Conservation (phyloP, 2,888 invertebrate genomes). For the Osedax fenrisi region DNA sequence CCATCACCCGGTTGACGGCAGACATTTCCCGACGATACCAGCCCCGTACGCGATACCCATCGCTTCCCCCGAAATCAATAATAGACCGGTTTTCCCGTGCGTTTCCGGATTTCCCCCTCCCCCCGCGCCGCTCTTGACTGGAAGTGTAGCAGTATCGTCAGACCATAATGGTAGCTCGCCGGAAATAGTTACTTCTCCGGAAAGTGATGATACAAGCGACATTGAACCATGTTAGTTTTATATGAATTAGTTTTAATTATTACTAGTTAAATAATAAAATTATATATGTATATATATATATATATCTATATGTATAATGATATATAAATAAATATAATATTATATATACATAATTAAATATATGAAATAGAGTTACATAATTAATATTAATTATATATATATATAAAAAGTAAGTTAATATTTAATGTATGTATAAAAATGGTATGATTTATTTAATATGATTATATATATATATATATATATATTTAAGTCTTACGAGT, state of each 20-base stretch:
- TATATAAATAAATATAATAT: not conserved
- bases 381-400: not conserved
- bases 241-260: no score
- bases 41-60: slow-evolving; percentile 43
- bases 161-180: not conserved
- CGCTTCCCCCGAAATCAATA: slow-evolving; percentile 35
- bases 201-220: not conserved
- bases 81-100: not conserved
- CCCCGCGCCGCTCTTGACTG: not conserved
- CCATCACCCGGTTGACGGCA: slow-evolving; percentile 40
- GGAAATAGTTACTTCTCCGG: not conserved
- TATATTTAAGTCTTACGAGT: not conserved
- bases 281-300: slow-evolving; percentile 21
- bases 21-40: slow-evolving; percentile 43
- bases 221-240: not conserved
- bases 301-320: slow-evolving; percentile 7
- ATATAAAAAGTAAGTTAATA: not conserved
- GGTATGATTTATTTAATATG: not conserved
- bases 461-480: not conserved
- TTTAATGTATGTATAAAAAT: not conserved
- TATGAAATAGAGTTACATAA: not conserved
- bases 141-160: not conserved
- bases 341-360: not conserved
- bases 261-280: no score
- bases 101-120: not conserved